Percentiles rank a stretch among this genome's conserved stretches.
phyloP scores from a whole-genome alignment of 1,140 invertebrate species.

The Aphaenogaster ashmeadi region DNA sequence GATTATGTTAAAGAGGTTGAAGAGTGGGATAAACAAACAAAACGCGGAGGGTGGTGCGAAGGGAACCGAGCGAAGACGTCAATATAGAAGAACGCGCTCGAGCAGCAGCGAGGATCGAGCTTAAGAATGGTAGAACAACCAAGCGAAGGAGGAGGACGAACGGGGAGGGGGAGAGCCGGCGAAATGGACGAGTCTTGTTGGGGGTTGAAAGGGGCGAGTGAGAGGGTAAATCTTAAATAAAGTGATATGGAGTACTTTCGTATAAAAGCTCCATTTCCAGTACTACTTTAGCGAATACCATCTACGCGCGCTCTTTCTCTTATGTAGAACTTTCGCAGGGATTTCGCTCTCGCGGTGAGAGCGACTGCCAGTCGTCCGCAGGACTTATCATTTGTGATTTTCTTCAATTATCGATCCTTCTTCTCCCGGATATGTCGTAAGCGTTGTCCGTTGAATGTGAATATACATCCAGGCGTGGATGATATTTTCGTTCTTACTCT shows the following conservation, averaged over 20 bases:
- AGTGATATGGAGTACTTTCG: slow-evolving; percentile 88
- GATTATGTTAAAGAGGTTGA: slow-evolving; percentile 78
- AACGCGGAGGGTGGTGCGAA: slow-evolving; percentile 63
- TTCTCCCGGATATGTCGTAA: not conserved
- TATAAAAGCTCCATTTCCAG: slow-evolving; percentile 88
- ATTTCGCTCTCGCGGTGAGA: slow-evolving; percentile 72
- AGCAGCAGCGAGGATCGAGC: slow-evolving; percentile 77
- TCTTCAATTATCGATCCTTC: slow-evolving; percentile 56
- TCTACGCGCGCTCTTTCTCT: slow-evolving; percentile 71
- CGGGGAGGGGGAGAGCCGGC: slow-evolving; percentile 75
- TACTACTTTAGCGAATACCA: slow-evolving; percentile 84
- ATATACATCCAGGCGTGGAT: not conserved
- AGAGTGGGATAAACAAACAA: slow-evolving; percentile 79
- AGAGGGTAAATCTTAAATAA: slow-evolving; percentile 88
- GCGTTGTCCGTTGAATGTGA: not conserved
- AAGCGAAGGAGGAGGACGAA: slow-evolving; percentile 66
- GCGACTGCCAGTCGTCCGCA: slow-evolving; percentile 35
- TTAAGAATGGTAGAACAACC: slow-evolving; percentile 74
- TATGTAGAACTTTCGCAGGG: slow-evolving; percentile 72
- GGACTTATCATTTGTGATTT: slow-evolving; percentile 50
- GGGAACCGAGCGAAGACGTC: slow-evolving; percentile 72
- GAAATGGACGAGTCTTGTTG: slow-evolving; percentile 88
- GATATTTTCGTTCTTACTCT: not conserved
- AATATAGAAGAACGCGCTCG: slow-evolving; percentile 78
- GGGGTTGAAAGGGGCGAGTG: slow-evolving; percentile 86